Percentiles rank a stretch among this genome's conserved stretches.
These are phyloP conservation scores for Clanis bilineata DNA, from an alignment of 2,888 invertebrate genomes.

Conservation along the genomic window DNA sequence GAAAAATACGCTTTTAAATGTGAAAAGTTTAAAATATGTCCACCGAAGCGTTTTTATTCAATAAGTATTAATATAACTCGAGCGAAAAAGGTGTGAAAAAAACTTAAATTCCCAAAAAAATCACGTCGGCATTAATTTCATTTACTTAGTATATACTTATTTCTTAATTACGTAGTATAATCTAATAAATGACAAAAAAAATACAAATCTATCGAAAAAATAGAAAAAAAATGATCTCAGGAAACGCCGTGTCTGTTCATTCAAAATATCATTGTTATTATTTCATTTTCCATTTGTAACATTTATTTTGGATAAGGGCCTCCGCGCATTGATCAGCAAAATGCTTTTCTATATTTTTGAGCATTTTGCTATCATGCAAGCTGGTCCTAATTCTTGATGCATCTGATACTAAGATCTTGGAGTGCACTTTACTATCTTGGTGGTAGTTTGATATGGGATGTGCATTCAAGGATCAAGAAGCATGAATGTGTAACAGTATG, in stretches of 20 bases:
- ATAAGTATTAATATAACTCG: conserved; percentile 14
- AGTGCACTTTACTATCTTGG: no score
- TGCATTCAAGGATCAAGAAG: no score
- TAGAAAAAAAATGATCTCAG: conserved; percentile 69
- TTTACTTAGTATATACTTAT: conserved; percentile 42
- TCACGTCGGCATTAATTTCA: conserved; percentile 31
- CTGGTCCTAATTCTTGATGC: no score
- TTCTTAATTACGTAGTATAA: conserved; percentile 46
- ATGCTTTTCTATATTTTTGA: no score
- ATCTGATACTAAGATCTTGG: no score
- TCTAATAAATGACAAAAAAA: conserved; percentile 65
- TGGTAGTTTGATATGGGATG: no score
- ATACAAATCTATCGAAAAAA: conserved; percentile 57
- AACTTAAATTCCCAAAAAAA: conserved; percentile 22
- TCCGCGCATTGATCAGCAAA: no score
- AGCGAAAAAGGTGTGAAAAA: conserved; percentile 24
- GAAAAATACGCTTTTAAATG: background rate
- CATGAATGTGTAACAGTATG: no score
- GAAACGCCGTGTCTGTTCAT: conserved; percentile 23
- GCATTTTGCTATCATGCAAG: no score
- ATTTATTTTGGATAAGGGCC: no score
- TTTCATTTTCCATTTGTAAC: background rate
- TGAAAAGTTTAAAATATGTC: background rate
- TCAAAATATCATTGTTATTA: background rate
- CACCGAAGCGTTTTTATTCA: conserved; percentile 7